These are phyloP conservation scores for Papilio polyxenes DNA, from an alignment of 1,140 invertebrate genomes.

Conservation along the genomic window DNA sequence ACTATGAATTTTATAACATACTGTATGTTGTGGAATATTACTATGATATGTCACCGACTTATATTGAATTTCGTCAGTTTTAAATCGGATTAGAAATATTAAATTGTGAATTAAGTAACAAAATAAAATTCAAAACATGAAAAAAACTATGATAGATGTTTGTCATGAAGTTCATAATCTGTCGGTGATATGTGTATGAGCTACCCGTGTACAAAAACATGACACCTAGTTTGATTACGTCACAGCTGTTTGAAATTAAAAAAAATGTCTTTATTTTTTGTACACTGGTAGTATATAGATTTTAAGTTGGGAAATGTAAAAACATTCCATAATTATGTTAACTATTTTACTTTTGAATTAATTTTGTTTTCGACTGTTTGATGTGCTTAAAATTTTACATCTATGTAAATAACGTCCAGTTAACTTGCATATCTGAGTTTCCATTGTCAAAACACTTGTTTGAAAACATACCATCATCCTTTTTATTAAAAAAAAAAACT, in stretches of 20 bases:
- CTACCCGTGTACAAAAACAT: conserved; percentile 3
- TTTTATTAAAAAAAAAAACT: too few species aligned
- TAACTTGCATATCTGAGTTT: neutral
- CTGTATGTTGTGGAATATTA: neutral
- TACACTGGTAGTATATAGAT: neutral
- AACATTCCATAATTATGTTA: conserved; percentile 38
- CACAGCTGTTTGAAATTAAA: neutral
- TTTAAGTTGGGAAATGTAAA: conserved; percentile 35
- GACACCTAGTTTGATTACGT: neutral
- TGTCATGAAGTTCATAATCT: neutral
- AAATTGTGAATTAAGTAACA: too few species aligned
- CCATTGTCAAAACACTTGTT: neutral
- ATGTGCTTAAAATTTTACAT: neutral
- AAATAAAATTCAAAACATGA: too few species aligned
- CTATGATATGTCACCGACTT: neutral
- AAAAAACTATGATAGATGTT: too few species aligned
- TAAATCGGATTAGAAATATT: neutral
- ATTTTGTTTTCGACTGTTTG: neutral
- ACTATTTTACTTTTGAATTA: conserved; percentile 26
- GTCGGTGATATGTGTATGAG: neutral
- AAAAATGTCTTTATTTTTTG: neutral
- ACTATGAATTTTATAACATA: conserved; percentile 6
- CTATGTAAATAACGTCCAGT: neutral
- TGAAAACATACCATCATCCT: neutral
- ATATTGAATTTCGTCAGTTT: neutral